A percentile compares a stretch with the other conserved stretches of the same genome.
phyloP scores from a whole-genome alignment of 2,797 vertebrate genomes.

The Phataginus tetradactyla region DNA sequence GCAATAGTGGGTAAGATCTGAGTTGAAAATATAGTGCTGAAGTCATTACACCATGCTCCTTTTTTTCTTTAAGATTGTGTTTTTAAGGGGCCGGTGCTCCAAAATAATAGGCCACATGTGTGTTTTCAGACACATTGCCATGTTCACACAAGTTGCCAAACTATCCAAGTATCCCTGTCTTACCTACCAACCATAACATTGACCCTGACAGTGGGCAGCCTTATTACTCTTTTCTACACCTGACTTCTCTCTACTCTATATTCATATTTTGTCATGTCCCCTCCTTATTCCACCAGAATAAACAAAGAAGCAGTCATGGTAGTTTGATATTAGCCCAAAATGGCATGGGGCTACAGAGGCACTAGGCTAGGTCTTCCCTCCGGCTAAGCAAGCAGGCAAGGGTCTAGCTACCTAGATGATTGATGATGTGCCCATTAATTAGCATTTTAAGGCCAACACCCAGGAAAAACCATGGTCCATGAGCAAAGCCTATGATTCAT shows the following conservation, averaged over 20 bases:
- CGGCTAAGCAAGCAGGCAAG: background rate
- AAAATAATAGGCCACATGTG: constrained; percentile 8
- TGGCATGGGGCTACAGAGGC: background rate
- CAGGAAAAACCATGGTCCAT: background rate
- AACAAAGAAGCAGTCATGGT: constrained; percentile 8
- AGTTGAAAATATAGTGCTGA: constrained; percentile 24
- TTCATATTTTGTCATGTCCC: background rate
- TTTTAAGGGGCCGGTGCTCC: constrained; percentile 27
- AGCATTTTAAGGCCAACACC: constrained; percentile 59
- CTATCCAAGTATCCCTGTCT: background rate
- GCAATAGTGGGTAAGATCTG: constrained; percentile 4
- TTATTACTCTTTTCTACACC: background rate
- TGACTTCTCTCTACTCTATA: constrained; percentile 1
- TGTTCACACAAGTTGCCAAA: background rate
- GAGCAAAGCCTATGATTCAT: constrained; percentile 79
- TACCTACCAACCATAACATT: constrained; percentile 19
- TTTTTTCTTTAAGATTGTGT: constrained; percentile 50
- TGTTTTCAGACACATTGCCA: background rate
- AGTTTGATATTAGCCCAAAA: constrained; percentile 11
- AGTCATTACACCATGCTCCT: constrained; percentile 1
- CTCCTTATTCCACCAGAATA: constrained; percentile 25
- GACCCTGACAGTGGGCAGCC: background rate
- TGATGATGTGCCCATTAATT: constrained; percentile 68
- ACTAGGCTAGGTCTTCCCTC: background rate
- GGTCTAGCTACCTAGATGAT: constrained; percentile 48